Base-by-base conservation (phyloP, 2,888 invertebrate species). In the Perizoma affinitatum region DNA sequence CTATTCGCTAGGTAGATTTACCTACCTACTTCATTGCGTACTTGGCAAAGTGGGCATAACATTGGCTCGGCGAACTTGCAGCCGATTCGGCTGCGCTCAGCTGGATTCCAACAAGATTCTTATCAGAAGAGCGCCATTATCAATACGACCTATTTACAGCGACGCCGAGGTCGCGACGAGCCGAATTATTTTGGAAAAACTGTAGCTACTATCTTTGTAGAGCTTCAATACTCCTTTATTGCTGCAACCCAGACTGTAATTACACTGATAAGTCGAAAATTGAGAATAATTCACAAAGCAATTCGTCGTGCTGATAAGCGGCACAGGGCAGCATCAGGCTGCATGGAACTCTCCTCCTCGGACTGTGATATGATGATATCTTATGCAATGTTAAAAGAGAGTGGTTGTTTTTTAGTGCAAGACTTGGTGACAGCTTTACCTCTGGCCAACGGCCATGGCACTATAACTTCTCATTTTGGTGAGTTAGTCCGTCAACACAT, bases 361-460 rank as follows among this genome's bases (percentile, higher is more conserved):
- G 65, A 71, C 79, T 77, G 73, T 80, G 22, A 22, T n/a, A n/a
- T 74, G 75, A 58, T 63, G 63, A 63, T 77, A 81, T 78, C 84
- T 74, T 81, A 85, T 87, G 84, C 82, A 83, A 90, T 92, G 91
- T 89, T 91, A 88, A 92, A 90, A 82, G 84, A 84, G 79, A 87
- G 90, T 87, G 85, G 86, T 92, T 90, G 84, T 91, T 92, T 92
- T 92, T 91, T 92, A 91, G 92, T 91, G 92, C 91, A 92, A 91
- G 92, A 92, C 87, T 86, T 92, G 92, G 93, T 93, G 92, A 92
- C 92, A 80, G 92, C 92, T 83, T 92, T 93, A 89, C 92, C 92
- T 76, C 85, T 91, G 86, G 92, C 92, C 85, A 92, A 92, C 87
- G 92, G 92, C 88, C 92, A 92, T 87, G 89, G 90, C 87, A 88